Base-by-base conservation (phyloP, 2,797 vertebrate genomes). In the Octomys mimax region DNA sequence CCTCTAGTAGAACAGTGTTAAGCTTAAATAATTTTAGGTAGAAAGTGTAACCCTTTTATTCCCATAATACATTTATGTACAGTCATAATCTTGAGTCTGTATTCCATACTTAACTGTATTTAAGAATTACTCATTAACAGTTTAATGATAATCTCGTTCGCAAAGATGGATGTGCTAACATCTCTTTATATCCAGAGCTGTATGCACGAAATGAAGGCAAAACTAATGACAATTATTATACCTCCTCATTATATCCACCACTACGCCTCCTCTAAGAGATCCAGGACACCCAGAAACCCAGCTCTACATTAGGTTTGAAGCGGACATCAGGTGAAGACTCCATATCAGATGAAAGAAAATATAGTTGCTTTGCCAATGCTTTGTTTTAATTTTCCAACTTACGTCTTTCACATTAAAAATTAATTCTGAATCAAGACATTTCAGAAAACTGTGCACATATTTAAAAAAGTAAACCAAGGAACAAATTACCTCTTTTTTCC, bases 401-500 rank as follows among this genome's bases (percentile, higher is more conserved):
- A n/a, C 57, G 1, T 19, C 3, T 62, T 95, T 91, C 33, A 78
- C 66, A 57, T 28, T 31, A 1, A 57, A 59, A 54, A 3, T 57
- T 12, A 0, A 94, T 64, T 97, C 70, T 87, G 86, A 86, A 84
- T 85, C 70, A 92, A 78, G 8, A 2, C 22, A n/a, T 89, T 84
- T 86, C 90, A 42, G 71, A 93, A 59, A 78, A 81, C 84, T 71
- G 31, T 46, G 46, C 68, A 91, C n/a, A 92, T 49, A 2, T 90
- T 73, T 78, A 36, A 52, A 36, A 52, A n/a, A 84, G 91, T 31
- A 26, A 2, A 31, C 4, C 39, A 70, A 97, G 86, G 2, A 0
- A 18, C 59, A 59, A 61, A 80, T 93, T 96, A 33, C 24, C 2
- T n/a, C n/a, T n/a, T 95, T 52, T 91, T 4, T 13, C 70, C 39